phyloP scores from a whole-genome alignment of 2,888 invertebrate species.

The Nephrotoma appendiculata region DNA sequence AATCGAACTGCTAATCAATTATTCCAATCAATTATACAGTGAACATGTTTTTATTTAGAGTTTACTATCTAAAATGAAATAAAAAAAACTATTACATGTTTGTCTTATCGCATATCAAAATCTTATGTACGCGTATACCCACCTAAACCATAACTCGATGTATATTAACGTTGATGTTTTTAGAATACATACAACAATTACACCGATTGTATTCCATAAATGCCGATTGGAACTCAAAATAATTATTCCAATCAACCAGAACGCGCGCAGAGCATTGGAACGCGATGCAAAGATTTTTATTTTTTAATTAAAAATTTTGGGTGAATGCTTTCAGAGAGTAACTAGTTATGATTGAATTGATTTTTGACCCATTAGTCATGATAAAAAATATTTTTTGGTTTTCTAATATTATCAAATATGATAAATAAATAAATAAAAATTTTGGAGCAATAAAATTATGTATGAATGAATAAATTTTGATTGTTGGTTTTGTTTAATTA shows the following conservation, averaged over 20 bases:
- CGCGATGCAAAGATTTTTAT: not conserved
- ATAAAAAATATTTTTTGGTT: not conserved
- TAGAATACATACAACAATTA: too few species aligned
- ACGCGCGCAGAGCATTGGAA: not conserved
- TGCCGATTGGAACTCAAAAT: too few species aligned
- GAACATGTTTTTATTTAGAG: too few species aligned
- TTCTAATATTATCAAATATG: not conserved
- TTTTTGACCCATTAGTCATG: not conserved
- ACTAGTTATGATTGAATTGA: not conserved
- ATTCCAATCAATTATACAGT: too few species aligned
- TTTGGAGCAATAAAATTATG: not conserved
- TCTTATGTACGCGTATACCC: not conserved
- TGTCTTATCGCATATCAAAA: not conserved
- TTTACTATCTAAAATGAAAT: not conserved
- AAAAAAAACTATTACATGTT: not conserved
- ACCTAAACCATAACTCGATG: not conserved
- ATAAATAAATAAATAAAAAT: not conserved
- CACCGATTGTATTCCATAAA: too few species aligned
- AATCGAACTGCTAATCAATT: too few species aligned
- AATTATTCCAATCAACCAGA: not conserved
- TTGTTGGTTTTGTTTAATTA: not conserved
- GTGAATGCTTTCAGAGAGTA: not conserved
- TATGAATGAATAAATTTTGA: not conserved
- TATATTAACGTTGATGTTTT: too few species aligned
- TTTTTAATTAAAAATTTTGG: not conserved